phyloP scores from a whole-genome alignment of 2,888 invertebrate genomes.

The Lagria hirta region DNA sequence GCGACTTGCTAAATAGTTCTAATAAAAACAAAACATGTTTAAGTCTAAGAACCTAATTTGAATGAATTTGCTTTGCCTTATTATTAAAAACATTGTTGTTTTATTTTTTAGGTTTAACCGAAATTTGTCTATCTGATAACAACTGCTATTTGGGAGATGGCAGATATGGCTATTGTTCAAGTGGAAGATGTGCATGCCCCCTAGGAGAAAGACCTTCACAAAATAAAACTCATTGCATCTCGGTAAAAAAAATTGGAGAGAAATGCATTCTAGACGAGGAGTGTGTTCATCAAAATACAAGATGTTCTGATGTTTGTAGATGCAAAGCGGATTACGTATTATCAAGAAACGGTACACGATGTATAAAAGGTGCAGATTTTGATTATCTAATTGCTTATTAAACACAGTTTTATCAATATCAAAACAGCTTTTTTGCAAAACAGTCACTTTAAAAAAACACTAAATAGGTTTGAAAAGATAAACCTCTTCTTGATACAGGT shows the following conservation, averaged over 20 bases:
- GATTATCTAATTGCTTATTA: no score
- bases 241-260: constrained; percentile 39
- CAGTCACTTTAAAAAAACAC: no score
- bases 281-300: constrained; percentile 43
- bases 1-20: no score
- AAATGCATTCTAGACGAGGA: constrained; percentile 42
- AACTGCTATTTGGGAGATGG: constrained; percentile 45
- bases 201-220: constrained; percentile 37
- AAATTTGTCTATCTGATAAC: constrained; percentile 40
- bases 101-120: constrained; percentile 44
- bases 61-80: no score
- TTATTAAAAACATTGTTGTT: no score
- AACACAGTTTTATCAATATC: no score
- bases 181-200: constrained; percentile 46
- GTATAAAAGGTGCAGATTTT: constrained; percentile 48
- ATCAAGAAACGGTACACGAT: constrained; percentile 39
- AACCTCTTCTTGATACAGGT: no score
- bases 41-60: no score
- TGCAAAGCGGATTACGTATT: constrained; percentile 44
- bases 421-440: no score
- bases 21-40: no score
- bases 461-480: no score
- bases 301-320: constrained; percentile 45
- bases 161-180: constrained; percentile 42
- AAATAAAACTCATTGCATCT: constrained; percentile 42